Conservation (phyloP, 2,888 invertebrate genomes). For the Congeria kusceri region DNA sequence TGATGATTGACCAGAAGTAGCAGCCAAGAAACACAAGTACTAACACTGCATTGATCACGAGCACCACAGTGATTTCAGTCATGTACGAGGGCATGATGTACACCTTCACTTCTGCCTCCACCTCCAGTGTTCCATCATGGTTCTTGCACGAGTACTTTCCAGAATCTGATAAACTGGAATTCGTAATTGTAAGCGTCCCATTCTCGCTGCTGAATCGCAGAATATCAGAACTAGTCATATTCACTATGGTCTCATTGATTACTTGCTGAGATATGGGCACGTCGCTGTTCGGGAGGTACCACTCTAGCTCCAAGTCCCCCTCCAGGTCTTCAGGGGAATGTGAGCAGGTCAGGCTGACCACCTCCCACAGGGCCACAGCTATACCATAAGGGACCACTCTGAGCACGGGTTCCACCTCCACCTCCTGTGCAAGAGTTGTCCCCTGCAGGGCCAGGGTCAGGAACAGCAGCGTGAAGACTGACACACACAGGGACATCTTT, state of each 20-base stretch:
- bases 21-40: conserved; percentile 71
- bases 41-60: conserved; percentile 71
- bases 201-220: conserved; percentile 44
- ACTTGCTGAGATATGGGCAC: conserved; percentile 41
- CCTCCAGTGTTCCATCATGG: conserved; percentile 66
- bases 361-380: conserved; percentile 39
- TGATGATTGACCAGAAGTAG: conserved; percentile 54
- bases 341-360: conserved; percentile 27
- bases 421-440: not conserved
- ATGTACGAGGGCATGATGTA: conserved; percentile 74
- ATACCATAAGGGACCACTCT: conserved; percentile 24
- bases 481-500: no score
- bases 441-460: not conserved
- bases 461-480: no score
- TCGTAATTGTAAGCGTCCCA: conserved; percentile 75
- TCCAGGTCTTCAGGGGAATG: conserved; percentile 45
- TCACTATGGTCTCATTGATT: conserved; percentile 49
- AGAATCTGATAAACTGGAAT: conserved; percentile 73
- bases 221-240: conserved; percentile 21
- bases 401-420: conserved; percentile 20
- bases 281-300: conserved; percentile 36
- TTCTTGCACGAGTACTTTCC: conserved; percentile 79
- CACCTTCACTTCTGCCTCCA: conserved; percentile 59
- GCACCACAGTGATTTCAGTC: conserved; percentile 72
- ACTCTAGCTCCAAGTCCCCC: conserved; percentile 38